Conservation (phyloP, 2,888 invertebrate genomes). For the Nephrotoma flavescens region DNA sequence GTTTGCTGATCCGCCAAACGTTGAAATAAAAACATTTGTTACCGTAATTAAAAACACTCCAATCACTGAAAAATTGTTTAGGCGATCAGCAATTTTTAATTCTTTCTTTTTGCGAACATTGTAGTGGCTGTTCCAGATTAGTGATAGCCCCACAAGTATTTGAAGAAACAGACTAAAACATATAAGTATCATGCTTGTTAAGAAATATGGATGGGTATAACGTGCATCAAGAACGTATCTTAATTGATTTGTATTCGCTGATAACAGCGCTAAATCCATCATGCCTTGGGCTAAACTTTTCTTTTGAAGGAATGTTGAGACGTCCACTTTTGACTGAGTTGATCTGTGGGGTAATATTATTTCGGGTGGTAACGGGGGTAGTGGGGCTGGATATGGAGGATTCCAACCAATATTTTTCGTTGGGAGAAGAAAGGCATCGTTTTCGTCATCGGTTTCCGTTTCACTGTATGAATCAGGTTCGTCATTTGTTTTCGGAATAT, state of each 20-base stretch:
- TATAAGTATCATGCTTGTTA: slow-evolving; percentile 24
- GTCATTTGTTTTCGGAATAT: neutral
- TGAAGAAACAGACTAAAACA: slow-evolving; percentile 25
- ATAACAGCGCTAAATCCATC: slow-evolving; percentile 28
- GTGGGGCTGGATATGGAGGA: neutral
- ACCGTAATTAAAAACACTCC: slow-evolving; percentile 76
- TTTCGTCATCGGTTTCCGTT: neutral
- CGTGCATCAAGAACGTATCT: slow-evolving; percentile 24
- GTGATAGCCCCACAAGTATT: slow-evolving; percentile 16
- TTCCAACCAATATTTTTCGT: neutral
- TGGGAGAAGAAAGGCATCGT: neutral
- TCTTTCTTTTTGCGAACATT: slow-evolving; percentile 61
- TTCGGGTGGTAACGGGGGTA: neutral
- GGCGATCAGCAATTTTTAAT: slow-evolving; percentile 58
- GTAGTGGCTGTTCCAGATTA: slow-evolving; percentile 38
- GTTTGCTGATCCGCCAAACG: slow-evolving; percentile 47
- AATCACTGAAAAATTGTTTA: slow-evolving; percentile 72
- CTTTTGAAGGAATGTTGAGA: slow-evolving; percentile 28
- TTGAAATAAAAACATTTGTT: slow-evolving; percentile 76
- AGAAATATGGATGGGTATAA: slow-evolving; percentile 23
- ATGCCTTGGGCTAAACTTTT: slow-evolving; percentile 31
- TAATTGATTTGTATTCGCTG: slow-evolving; percentile 28
- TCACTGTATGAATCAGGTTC: neutral
- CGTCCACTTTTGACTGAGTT: slow-evolving; percentile 13
- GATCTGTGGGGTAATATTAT: neutral